phyloP scores from a whole-genome alignment of 1,140 invertebrate species.

The Drosophila parabipectinata region DNA sequence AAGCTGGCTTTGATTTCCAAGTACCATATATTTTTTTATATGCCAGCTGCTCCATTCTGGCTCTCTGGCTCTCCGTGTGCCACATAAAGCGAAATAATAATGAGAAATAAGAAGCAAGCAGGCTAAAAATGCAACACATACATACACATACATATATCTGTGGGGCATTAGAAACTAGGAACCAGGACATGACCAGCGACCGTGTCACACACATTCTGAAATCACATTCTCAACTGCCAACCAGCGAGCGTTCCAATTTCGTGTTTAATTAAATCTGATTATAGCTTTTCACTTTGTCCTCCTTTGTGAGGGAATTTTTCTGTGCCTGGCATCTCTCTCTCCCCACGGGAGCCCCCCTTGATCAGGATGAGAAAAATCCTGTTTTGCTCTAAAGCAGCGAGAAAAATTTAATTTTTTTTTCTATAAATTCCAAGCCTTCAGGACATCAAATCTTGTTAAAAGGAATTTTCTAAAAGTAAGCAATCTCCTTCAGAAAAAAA shows the following conservation, averaged over 20 bases:
- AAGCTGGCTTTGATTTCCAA: constrained; percentile 56
- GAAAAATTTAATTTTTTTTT: constrained; percentile 20
- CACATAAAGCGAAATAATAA: constrained; percentile 79
- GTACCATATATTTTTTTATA: constrained; percentile 30
- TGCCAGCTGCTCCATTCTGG: constrained; percentile 48
- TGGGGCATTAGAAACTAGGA: constrained; percentile 16
- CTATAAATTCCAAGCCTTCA: constrained; percentile 18
- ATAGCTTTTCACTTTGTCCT: constrained; percentile 70
- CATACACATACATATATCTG: not conserved
- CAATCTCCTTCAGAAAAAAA: not conserved
- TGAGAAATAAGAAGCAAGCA: constrained; percentile 66
- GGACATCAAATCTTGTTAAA: not conserved
- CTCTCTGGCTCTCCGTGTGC: constrained; percentile 1
- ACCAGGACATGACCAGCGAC: constrained; percentile 39
- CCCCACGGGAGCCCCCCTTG: constrained; percentile 9
- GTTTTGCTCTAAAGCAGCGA: not conserved
- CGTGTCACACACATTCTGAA: constrained; percentile 58
- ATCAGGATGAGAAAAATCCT: too few relatives aligned
- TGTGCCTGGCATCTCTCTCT: constrained; percentile 35
- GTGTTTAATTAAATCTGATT: constrained; percentile 81
- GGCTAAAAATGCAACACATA: constrained; percentile 29
- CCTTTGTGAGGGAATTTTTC: constrained; percentile 32
- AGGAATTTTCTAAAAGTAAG: not conserved
- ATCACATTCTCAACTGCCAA: constrained; percentile 27
- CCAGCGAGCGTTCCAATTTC: constrained; percentile 71